These are phyloP conservation scores for Corythornis leucogaster DNA, from an alignment of 2,797 vertebrate genomes.

Conservation along the genomic window DNA sequence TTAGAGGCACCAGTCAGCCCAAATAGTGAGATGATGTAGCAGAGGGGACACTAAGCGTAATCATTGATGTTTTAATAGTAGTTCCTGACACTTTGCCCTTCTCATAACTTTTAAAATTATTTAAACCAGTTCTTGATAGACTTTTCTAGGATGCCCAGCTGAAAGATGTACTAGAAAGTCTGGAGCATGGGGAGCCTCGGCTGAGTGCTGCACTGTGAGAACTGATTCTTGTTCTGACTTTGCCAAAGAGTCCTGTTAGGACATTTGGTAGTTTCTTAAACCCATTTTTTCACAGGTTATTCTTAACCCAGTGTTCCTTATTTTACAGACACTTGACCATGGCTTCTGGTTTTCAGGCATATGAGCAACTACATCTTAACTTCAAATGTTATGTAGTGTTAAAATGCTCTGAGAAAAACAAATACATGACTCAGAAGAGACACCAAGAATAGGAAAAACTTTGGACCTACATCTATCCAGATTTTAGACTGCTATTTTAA, in stretches of 20 bases:
- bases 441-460: neutral
- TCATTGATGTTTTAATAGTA: neutral
- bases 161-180: accelerated
- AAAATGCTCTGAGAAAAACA: neutral
- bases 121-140: neutral
- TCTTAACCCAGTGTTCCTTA: neutral
- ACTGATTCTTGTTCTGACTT: neutral
- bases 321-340: neutral
- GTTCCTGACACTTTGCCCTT: neutral
- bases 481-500: neutral
- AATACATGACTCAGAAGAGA: neutral
- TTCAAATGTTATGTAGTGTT: neutral
- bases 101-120: neutral
- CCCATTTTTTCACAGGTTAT: neutral
- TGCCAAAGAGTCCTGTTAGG: neutral
- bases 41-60: neutral
- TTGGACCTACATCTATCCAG: neutral
- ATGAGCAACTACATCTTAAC: neutral
- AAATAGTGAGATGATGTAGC: neutral
- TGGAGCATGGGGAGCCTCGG: neutral
- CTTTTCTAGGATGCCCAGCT: neutral
- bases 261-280: neutral
- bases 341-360: neutral
- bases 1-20: neutral
- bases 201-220: accelerated